Evolutionary conservation across 1,140 invertebrate species (phyloP).

Genomic region (Neotoxoptera formosana): DNA sequence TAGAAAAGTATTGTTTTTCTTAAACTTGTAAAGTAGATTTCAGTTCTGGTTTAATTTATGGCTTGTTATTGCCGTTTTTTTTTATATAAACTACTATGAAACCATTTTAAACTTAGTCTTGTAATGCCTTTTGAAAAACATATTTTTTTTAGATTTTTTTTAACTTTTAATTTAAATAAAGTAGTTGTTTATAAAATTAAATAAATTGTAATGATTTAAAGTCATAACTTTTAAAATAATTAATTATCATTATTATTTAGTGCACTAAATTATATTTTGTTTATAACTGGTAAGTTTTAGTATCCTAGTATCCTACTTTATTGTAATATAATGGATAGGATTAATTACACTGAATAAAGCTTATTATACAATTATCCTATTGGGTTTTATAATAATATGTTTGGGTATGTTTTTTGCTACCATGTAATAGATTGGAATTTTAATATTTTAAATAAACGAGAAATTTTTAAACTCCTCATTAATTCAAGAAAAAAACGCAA

Average conservation of each 20-base stretch:
- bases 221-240: background rate
- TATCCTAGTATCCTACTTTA: background rate
- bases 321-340: too few species aligned
- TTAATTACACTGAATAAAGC: background rate
- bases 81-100: background rate
- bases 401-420: too few species aligned
- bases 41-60: background rate
- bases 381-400: background rate
- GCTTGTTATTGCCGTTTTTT: background rate
- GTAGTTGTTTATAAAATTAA: background rate
- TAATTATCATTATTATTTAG: background rate
- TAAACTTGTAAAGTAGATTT: conserved; percentile 13
- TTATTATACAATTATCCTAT: background rate
- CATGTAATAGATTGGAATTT: too few species aligned
- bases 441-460: too few species aligned
- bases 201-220: background rate
- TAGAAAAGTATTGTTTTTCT: conserved; percentile 28
- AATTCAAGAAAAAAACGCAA: too few species aligned
- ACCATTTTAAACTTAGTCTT: background rate
- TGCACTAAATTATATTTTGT: background rate
- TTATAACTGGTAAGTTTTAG: background rate
- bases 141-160: background rate
- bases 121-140: background rate
- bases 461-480: too few species aligned
- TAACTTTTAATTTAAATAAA: conserved; percentile 4